phyloP scores from a whole-genome alignment of 1,140 invertebrate genomes.

The Cherax destructor region DNA sequence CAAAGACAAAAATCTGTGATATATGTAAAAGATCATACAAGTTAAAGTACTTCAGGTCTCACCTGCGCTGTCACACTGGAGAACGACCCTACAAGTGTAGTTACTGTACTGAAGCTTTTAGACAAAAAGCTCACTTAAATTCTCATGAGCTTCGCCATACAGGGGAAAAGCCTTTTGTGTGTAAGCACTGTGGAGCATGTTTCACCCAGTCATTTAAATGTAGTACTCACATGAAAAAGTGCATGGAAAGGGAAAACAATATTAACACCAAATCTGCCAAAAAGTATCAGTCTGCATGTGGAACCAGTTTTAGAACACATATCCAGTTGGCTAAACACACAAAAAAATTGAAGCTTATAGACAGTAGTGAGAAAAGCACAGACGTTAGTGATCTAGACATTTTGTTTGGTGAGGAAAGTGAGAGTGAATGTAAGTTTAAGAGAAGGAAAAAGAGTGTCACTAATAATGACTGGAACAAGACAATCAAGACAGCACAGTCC shows the following conservation, averaged over 20 bases:
- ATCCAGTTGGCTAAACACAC: slow-evolving; percentile 1
- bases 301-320: neutral
- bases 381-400: neutral
- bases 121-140: slow-evolving; percentile 18
- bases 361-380: neutral
- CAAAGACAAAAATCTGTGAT: slow-evolving; percentile 18
- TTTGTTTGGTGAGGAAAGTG: neutral
- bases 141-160: slow-evolving; percentile 16
- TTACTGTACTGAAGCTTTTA: slow-evolving; percentile 1
- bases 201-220: neutral
- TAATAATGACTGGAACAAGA: neutral
- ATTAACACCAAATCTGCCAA: neutral
- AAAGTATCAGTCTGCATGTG: neutral
- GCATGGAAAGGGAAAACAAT: neutral
- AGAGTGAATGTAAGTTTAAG: neutral
- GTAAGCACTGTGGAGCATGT: neutral
- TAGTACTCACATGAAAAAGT: neutral
- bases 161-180: neutral
- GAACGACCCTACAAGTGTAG: slow-evolving; percentile 13
- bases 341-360: neutral
- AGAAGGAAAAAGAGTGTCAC: neutral
- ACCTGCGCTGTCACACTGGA: slow-evolving; percentile 22
- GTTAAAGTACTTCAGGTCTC: neutral
- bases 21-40: slow-evolving; percentile 1
- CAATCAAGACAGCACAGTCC: neutral